Conservation (phyloP, 1,140 invertebrate species). For the Zaprionus tsacasi region DNA sequence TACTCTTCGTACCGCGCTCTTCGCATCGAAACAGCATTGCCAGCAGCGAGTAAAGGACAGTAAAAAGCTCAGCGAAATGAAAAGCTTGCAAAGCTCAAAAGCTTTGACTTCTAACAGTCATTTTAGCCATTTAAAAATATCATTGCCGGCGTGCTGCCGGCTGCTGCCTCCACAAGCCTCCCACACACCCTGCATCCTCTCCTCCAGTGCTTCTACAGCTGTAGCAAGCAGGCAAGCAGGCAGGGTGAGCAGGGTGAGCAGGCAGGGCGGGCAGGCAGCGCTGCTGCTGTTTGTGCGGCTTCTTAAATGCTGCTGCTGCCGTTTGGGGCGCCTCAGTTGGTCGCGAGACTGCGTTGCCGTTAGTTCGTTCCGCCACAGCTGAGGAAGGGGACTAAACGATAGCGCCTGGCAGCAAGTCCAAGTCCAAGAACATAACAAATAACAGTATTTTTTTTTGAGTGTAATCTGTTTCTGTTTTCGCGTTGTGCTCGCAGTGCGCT, state of each 20-base stretch:
- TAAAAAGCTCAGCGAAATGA: neutral
- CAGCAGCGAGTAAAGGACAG: neutral
- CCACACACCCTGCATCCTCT: too few relatives aligned
- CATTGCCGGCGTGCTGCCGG: neutral
- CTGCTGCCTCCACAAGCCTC: neutral
- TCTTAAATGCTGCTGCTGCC: constrained; percentile 66
- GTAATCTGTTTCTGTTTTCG: constrained; percentile 12
- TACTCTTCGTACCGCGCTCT: neutral
- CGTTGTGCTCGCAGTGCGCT: constrained; percentile 24
- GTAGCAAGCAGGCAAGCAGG: neutral
- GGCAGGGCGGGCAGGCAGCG: neutral
- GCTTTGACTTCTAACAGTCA: neutral
- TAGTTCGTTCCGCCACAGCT: constrained; percentile 47
- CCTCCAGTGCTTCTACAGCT: neutral
- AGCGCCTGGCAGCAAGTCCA: constrained; percentile 3
- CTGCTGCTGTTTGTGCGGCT: constrained; percentile 48
- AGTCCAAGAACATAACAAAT: neutral
- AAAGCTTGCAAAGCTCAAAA: neutral
- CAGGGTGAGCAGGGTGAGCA: neutral
- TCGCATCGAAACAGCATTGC: neutral
- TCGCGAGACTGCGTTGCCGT: constrained; percentile 76
- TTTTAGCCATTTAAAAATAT: neutral
- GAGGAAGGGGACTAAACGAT: constrained; percentile 28
- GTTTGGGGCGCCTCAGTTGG: constrained; percentile 67
- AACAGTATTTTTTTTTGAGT: constrained; percentile 11